phyloP scores from a whole-genome alignment of 2,888 invertebrate species.

The Notodonta ziczac region DNA sequence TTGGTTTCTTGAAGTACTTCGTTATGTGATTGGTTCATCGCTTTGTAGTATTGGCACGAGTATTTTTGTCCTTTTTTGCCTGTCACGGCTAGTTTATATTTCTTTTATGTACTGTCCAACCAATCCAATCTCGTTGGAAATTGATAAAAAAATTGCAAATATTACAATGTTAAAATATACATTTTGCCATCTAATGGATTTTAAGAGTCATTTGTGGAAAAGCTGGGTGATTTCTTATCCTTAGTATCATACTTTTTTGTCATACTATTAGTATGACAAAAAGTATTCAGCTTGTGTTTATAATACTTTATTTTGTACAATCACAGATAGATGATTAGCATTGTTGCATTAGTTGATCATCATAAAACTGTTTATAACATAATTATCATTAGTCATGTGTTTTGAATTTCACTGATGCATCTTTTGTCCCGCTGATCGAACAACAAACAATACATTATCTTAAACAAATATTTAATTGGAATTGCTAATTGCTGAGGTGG shows the following conservation, averaged over 20 bases:
- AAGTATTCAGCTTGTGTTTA: too few species aligned
- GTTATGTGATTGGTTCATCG: constrained; percentile 19
- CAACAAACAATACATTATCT: constrained; percentile 55
- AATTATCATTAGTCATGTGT: constrained; percentile 14
- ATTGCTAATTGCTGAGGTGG: constrained; percentile 74
- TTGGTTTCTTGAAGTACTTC: constrained; percentile 15
- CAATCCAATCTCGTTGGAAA: too few species aligned
- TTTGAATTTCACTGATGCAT: constrained; percentile 41
- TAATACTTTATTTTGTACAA: too few species aligned
- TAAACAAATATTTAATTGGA: constrained; percentile 77
- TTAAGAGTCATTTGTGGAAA: too few species aligned
- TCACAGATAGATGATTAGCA: not conserved
- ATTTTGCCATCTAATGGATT: too few species aligned
- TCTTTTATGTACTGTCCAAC: too few species aligned
- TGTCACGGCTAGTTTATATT: too few species aligned
- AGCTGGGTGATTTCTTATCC: too few species aligned
- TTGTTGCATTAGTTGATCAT: not conserved
- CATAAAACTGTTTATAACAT: not conserved
- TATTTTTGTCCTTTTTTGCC: not conserved
- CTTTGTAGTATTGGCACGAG: not conserved
- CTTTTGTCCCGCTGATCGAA: constrained; percentile 57
- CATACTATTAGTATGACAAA: too few species aligned
- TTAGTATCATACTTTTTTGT: too few species aligned
- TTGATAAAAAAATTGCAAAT: too few species aligned
- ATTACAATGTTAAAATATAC: too few species aligned